Evolutionary conservation across 2,797 vertebrate species (phyloP), one percentile per base, ranked within the genome.

Genomic region (Sphenodon punctatus): DNA sequence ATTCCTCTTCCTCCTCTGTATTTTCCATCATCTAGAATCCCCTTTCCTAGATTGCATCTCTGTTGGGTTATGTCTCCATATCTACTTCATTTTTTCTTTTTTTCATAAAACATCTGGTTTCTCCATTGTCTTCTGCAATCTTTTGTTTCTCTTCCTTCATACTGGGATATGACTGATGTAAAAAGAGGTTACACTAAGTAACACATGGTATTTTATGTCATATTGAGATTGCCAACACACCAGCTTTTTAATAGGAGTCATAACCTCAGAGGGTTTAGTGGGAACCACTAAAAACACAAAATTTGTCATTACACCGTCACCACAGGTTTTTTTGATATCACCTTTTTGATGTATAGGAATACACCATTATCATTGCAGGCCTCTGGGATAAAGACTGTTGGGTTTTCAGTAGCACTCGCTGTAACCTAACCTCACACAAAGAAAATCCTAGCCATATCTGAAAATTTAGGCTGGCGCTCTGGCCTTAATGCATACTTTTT

Each of bases 261-360:
- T 34, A 46, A 82, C 63, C 88, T 15, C 73, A 34, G 9, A 76
- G 82, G 71, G 78, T 75, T 74, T 46, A 75, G 51, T 66, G 36
- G n/a, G 5, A 60, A 45, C 16, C 75, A 60, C 41, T 67, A 60
- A 67, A 85, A 81, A 82, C 56, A 85, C 32, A 43, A 48, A n/a
- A 78, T 76, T 78, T 82, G 30, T 36, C 38, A 49, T 83, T 85
- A 84, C 64, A 34, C 0, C 0, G 13, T 0, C 0, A 71, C 82
- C 75, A 63, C 15, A 25, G n/a, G n/a, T 70, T 77, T 55, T 59
- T 41, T n/a, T 75, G 53, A 27, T 84, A 67, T 70, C 70, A 75
- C 15, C 39, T 11, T 6, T 63, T 81, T 65, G 17, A 36, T 20
- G 4, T 59, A n/a, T 1, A 1, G 38, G 75, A 75, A 80, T 15